Base-by-base conservation (phyloP, 2,888 invertebrate species). In the Ectropis crepuscularia region DNA sequence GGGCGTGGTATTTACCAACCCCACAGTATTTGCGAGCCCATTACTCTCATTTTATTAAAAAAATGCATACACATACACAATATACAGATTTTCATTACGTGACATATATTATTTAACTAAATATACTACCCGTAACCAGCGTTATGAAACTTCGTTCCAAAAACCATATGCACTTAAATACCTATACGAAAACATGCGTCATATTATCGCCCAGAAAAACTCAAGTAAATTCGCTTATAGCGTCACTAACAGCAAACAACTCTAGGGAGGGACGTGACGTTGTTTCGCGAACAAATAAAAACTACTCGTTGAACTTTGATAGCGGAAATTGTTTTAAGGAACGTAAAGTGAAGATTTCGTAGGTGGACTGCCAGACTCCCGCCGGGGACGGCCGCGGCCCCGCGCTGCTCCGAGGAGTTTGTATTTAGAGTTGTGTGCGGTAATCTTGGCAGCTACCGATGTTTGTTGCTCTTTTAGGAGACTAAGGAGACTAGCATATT, bases 311-410 rank as follows among this genome's bases (percentile, higher is more conserved):
- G 81, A 85, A 86, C 83, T 88, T 85, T 86, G 85, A 87, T 86
- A 82, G 83, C 76, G 83, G 82, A 85, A 87, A 87, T 88, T 87
- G 87, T 87, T 87, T 87, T 85, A 86, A 86, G 85, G 77, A 82
- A 80, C 82, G 78, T 77, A 79, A 80, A 81, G 78, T 77, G 79
- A 75, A 84, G 86, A 85, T 85, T 85, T 82, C 71, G 82, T 78
- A 77, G 82, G 79, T 81, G 82, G 82, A 80, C 63, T 54, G 63
- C 61, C 71, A 55, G 49, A 63, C 74, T 76, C 79, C 74, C 75
- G 60, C 68, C 73, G 73, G 79, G 16, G 16, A 28, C 16, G 16
- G 16, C 16, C 16, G 16, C 16, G 16, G 16, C 16, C 16, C 16
- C 16, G 16, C 16, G 16, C 16, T 28, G 16, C 4, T 28, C 16